Evolutionary conservation across 2,888 invertebrate species (phyloP).

Genomic region (Timandra comae): DNA sequence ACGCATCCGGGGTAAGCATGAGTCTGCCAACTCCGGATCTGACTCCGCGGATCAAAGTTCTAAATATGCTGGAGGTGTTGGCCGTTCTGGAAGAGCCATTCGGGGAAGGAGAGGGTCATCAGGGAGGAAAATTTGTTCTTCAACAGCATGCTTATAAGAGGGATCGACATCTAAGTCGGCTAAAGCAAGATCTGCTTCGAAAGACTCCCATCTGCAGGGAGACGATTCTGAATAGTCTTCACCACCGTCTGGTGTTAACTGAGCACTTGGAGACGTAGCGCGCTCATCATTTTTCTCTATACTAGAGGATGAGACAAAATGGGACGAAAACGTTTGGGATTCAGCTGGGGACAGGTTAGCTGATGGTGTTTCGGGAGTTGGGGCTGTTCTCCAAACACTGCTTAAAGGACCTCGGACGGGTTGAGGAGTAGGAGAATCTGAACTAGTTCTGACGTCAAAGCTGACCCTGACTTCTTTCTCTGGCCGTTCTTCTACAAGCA

Average conservation of each 20-base stretch:
- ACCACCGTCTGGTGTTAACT: conserved; percentile 75
- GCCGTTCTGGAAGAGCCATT: conserved; percentile 70
- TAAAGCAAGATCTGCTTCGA: conserved; percentile 78
- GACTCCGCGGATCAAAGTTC: conserved; percentile 73
- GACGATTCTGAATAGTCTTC: conserved; percentile 63
- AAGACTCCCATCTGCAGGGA: conserved; percentile 79
- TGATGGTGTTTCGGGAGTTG: conserved; percentile 82
- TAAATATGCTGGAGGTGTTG: conserved; percentile 75
- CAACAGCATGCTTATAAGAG: conserved; percentile 78
- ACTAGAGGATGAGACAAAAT: conserved; percentile 75
- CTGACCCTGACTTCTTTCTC: conserved; percentile 69
- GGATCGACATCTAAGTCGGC: conserved; percentile 79
- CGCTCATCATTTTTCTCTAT: conserved; percentile 64
- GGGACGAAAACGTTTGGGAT: conserved; percentile 79
- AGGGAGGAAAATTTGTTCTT: conserved; percentile 77
- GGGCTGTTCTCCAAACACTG: conserved; percentile 63
- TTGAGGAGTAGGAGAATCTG: conserved; percentile 50
- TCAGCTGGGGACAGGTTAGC: conserved; percentile 78
- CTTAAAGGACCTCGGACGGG: conserved; percentile 64
- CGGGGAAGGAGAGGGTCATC: conserved; percentile 76
- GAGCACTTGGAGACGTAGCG: conserved; percentile 75
- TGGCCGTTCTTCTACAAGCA: conserved; percentile 65
- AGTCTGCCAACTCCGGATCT: conserved; percentile 60
- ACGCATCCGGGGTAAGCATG: conserved; percentile 47
- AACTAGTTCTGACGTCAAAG: conserved; percentile 58